Evolutionary conservation across 2,113 vertebrate genomes (phyloP).

Genomic region (Drymodes brunneopygia): DNA sequence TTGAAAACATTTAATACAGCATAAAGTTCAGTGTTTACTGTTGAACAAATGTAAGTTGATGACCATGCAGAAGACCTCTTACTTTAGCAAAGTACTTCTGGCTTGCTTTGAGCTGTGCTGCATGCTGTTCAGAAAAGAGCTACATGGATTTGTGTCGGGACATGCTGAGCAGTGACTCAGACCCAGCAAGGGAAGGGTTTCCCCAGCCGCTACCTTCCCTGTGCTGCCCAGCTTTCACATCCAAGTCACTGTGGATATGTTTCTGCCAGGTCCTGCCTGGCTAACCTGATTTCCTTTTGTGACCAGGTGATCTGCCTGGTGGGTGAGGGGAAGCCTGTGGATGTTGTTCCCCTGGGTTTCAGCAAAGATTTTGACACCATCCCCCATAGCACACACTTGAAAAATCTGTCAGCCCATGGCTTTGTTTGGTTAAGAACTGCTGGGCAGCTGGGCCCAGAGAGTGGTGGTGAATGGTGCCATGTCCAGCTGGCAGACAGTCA

Average conservation of each 20-base stretch:
- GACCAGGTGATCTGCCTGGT: neutral
- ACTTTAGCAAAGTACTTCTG: neutral
- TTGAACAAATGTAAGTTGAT: neutral
- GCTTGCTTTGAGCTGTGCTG: neutral
- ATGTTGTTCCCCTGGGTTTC: neutral
- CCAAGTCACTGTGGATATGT: too few relatives aligned
- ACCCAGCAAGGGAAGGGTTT: neutral
- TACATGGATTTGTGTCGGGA: neutral
- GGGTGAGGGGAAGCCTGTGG: neutral
- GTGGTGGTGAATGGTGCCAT: too few relatives aligned
- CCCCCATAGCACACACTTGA: neutral
- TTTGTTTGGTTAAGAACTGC: neutral
- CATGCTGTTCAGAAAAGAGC: rapidly evolving
- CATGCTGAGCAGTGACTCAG: neutral
- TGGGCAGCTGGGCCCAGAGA: rapidly evolving
- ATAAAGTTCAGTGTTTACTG: neutral
- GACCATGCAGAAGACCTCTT: rapidly evolving
- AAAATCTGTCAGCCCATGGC: neutral
- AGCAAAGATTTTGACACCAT: neutral
- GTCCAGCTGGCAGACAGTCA: neutral
- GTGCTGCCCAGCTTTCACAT: neutral
- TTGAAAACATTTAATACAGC: neutral
- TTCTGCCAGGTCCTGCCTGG: neutral
- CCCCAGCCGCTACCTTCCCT: neutral
- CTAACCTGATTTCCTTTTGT: neutral